Conservation (phyloP, 2,888 invertebrate genomes). For the Euplexia lucipara region DNA sequence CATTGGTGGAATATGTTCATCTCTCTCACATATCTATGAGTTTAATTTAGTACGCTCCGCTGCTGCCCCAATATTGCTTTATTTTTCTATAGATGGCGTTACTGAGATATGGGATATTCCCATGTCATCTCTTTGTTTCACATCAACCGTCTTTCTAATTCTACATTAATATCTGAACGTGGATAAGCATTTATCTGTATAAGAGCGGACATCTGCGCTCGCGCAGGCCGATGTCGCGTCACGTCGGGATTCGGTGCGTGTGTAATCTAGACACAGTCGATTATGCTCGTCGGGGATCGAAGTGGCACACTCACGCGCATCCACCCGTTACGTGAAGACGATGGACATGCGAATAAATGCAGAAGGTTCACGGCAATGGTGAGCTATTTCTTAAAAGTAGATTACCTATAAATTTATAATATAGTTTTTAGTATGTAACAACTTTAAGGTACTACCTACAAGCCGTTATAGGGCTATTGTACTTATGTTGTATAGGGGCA, state of each 20-base stretch:
- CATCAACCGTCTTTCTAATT: conserved; percentile 41
- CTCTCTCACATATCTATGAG: no score
- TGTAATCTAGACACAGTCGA: conserved; percentile 74
- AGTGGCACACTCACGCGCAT: conserved; percentile 71
- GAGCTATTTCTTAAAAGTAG: neutral
- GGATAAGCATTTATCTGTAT: conserved; percentile 60
- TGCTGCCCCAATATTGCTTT: no score
- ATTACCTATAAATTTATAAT: no score
- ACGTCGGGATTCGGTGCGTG: conserved; percentile 75
- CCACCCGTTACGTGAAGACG: conserved; percentile 77
- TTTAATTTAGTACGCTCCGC: no score
- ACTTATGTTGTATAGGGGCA: no score
- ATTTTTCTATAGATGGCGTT: no score
- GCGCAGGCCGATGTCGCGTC: conserved; percentile 72
- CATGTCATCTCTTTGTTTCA: no score
- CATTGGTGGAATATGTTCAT: no score
- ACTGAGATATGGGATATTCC: no score
- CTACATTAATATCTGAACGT: conserved; percentile 39
- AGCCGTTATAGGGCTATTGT: no score
- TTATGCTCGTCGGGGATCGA: conserved; percentile 67
- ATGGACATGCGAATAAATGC: conserved; percentile 63
- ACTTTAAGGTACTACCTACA: no score
- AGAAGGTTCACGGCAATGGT: conserved; percentile 20
- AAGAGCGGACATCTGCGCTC: conserved; percentile 50
- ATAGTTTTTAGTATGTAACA: no score